Base-by-base conservation (phyloP, 2,888 invertebrate species). In the Hartigia nigra region DNA sequence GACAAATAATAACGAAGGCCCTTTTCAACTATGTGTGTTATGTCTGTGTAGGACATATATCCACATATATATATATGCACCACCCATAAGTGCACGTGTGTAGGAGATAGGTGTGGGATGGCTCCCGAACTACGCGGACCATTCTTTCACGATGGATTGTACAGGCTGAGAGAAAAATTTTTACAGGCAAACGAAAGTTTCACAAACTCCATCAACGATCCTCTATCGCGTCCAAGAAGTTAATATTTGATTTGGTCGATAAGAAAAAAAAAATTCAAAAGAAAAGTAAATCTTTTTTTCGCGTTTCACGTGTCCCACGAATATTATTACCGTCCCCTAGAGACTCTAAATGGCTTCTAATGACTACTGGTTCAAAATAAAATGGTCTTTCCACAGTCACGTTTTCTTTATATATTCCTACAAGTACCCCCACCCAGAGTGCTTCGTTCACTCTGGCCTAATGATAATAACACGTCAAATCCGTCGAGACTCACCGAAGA, bases 91-190 rank as follows among this genome's bases (percentile, higher is more conserved):
- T 75, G 75, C 23, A 31, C 23, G 23, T 35, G 75, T 34, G 23
- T 32, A n/a, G 31, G 75, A 31, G 12, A n/a, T 36, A 74, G 74
- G 39, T 78, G 77, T 76, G 76, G 70, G 76, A 77, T 75, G 77
- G 80, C 81, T 83, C 80, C 84, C 81, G 83, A 80, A 79, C 81
- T 84, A 82, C 81, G 81, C 83, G 82, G 79, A 70, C 79, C 80
- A 81, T 74, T 80, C 83, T 80, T 79, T 79, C 75, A 70, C 69
- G 74, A 31, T 5, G 32, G 32, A 31, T 32, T 31, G 80, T 77
- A 81, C 80, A 77, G 80, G 39, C 78, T 69, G 31, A 37, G 72
- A 78, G 75, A 79, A 72, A 75, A 80, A 79, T 78, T 69, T 72
- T 12, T 12, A 72, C 9, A 12, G 72, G 32, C 12, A 35, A 9